phyloP scores from a whole-genome alignment of 2,113 vertebrate genomes.

The Monarcha castaneiventris region DNA sequence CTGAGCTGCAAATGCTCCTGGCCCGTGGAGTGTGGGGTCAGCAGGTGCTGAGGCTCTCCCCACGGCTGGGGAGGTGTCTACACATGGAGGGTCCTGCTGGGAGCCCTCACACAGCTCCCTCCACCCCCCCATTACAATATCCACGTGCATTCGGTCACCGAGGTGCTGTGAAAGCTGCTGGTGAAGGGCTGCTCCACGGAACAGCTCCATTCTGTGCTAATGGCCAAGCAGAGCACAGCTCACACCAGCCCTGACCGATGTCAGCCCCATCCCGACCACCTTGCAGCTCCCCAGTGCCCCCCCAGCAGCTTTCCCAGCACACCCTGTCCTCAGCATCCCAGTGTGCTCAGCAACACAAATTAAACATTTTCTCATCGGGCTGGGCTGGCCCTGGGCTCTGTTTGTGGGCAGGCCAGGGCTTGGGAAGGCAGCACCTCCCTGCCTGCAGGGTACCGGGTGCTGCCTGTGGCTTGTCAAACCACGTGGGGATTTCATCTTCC shows the following conservation, averaged over 20 bases:
- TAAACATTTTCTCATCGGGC: background rate
- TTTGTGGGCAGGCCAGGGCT: background rate
- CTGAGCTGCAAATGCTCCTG: background rate
- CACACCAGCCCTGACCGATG: accelerated
- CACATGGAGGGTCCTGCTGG: accelerated
- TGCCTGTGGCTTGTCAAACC: background rate
- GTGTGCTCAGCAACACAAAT: background rate
- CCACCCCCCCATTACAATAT: background rate
- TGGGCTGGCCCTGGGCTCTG: background rate
- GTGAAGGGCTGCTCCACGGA: background rate
- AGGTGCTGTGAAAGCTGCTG: background rate
- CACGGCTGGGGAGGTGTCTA: background rate
- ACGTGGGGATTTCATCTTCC: background rate
- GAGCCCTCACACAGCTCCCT: background rate
- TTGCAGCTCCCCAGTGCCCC: background rate
- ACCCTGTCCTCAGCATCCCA: background rate
- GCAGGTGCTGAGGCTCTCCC: background rate
- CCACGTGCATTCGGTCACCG: accelerated
- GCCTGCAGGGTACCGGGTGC: background rate
- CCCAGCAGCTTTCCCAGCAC: background rate
- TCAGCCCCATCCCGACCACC: background rate
- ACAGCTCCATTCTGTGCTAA: background rate
- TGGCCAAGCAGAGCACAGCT: background rate
- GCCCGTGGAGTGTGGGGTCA: accelerated
- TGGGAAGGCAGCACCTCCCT: background rate